These are phyloP conservation scores for Acronicta leporina DNA, from an alignment of 2,888 invertebrate genomes.

Conservation along the genomic window DNA sequence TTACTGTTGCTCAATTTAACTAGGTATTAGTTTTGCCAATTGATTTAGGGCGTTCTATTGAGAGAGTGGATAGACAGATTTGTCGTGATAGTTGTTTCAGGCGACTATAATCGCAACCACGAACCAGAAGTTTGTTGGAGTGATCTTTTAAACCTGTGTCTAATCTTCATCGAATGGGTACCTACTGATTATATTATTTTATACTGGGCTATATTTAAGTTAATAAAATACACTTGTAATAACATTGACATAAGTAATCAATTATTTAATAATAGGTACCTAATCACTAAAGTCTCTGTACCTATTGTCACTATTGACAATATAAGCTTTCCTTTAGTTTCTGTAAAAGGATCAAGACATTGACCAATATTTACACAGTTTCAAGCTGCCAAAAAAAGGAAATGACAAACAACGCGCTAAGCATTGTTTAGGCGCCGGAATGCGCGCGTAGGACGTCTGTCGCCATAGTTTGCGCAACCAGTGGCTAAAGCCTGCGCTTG, in stretches of 20 bases:
- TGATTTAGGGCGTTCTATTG: background rate
- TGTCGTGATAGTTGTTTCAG: background rate
- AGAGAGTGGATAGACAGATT: background rate
- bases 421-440: constrained; percentile 57
- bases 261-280: no score
- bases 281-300: no score
- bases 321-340: background rate
- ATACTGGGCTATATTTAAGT: background rate
- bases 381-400: constrained; percentile 37
- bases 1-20: background rate
- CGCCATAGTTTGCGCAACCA: constrained; percentile 65
- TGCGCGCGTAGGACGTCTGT: constrained; percentile 73
- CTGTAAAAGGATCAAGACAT: constrained; percentile 13
- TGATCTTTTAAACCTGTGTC: background rate
- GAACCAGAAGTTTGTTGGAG: background rate
- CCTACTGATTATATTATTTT: background rate
- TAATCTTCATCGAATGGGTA: background rate
- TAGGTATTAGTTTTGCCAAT: background rate
- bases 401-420: constrained; percentile 25
- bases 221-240: background rate
- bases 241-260: background rate
- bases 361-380: constrained; percentile 34
- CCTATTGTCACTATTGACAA: background rate
- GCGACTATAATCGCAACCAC: background rate
- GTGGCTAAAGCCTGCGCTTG: constrained; percentile 58